phyloP scores from a whole-genome alignment of 2,113 vertebrate genomes.

The Carollia perspicillata region DNA sequence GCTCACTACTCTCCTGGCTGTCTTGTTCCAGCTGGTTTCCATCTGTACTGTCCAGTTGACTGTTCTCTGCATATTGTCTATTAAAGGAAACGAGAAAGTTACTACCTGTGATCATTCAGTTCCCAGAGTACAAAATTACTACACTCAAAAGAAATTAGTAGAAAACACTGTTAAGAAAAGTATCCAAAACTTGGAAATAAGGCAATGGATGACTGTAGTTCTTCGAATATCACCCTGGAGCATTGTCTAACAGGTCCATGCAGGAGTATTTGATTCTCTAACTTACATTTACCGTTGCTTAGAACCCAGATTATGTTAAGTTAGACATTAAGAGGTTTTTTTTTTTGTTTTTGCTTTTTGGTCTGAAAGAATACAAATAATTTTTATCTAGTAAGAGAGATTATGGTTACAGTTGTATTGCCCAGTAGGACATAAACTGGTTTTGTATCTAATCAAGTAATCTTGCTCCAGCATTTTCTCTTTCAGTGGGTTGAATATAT shows the following conservation, averaged over 20 bases:
- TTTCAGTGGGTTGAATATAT: background rate
- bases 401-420: background rate
- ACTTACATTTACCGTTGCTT: background rate
- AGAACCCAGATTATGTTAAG: background rate
- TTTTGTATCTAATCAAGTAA: background rate
- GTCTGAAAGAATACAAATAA: slow-evolving; percentile 7
- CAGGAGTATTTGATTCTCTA: background rate
- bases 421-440: background rate
- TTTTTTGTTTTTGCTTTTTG: background rate
- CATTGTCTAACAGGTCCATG: background rate
- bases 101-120: background rate
- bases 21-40: slow-evolving; percentile 78
- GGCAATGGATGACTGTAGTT: background rate
- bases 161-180: slow-evolving; percentile 9
- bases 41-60: slow-evolving; percentile 81
- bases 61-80: slow-evolving; percentile 87
- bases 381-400: background rate
- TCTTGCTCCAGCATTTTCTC: background rate
- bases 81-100: slow-evolving; percentile 47
- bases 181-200: background rate
- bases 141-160: slow-evolving; percentile 38
- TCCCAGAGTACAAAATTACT: background rate
- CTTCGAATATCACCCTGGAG: background rate
- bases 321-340: background rate
- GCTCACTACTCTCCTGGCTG: slow-evolving; percentile 83